Evolutionary conservation across 2,888 invertebrate species (phyloP), one percentile per base, ranked within the genome.

Genomic region (Griposia aprilina): DNA sequence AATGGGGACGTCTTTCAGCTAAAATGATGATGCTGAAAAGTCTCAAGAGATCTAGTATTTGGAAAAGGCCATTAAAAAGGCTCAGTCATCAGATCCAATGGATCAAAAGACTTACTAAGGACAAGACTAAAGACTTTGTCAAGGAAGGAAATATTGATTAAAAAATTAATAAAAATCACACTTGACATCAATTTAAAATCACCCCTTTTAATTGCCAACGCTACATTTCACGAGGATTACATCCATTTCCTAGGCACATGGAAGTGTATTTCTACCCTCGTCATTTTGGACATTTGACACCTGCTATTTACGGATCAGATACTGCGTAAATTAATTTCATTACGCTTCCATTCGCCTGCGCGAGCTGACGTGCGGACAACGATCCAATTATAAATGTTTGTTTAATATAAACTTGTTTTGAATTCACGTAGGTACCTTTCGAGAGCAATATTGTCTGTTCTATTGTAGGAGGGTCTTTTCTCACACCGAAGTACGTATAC

Each of bases 251-350:
- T 85, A 78, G 60, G 63, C 23, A 74, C 36, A 60, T 60, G 30
- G 67, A 70, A 69, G 60, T 77, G 57, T 78, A 57, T 76, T 67
- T 69, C 79, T 76, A 92, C 92, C 92, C 92, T 92, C 89, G 85
- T 92, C 92, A 91, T 89, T 86, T 74, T 66, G 77, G 85, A 82
- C 80, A 86, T 86, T 83, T 90, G 92, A 89, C 91, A 91, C 89
- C 89, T 90, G 91, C 89, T 90, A 89, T 90, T 90, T 88, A 88
- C 81, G 85, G 82, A 86, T 89, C 88, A 85, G 87, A 83, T 81
- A 79, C 65, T 63, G 78, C 81, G 85, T 87, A 87, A 89, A 90
- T 91, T 91, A 91, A 91, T 90, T 90, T 88, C 71, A 89, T 89
- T 88, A 88, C 77, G 81, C 81, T 81, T 78, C 78, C 80, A 77